Evolutionary conservation across 2,888 invertebrate genomes (phyloP), one percentile per base, ranked within the genome.

Genomic region (Nesidiocoris tenuis): DNA sequence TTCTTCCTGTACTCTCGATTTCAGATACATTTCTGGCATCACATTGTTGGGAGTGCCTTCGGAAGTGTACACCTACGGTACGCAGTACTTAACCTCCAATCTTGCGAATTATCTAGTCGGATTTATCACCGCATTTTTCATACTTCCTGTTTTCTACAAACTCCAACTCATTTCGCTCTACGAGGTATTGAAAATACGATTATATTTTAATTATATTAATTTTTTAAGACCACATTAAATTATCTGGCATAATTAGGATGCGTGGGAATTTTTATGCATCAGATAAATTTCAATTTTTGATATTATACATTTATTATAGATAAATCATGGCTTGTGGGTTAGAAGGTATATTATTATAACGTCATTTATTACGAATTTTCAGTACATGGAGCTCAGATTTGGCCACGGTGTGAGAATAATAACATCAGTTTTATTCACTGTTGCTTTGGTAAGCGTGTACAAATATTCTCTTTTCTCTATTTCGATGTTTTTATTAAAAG

Each of bases 101-200:
- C 79, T 84, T 18, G 75, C 77, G 39, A 76, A 75, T 18, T 84
- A 83, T 77, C 23, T 75, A 3, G 77, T 82, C 2, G 77, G 83
- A 2, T 82, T 84, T 1, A 79, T 84, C 9, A 78, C 75, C 3
- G 61, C 56, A 16, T 84, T 83, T 77, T 80, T 87, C 2, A 88
- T 85, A 79, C 80, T 91, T 81, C 86, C 90, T 81, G 90, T 92
- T 0, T 92, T 91, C 81, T 89, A 89, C 82, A 88, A 88, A 79
- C 83, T 92, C 0, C 89, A 91, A 80, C 81, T 91, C 1, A 89
- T 90, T 0, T 79, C 78, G 16, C 59, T 78, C 5, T 79, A 78
- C 22, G 78, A 79, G 77, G 79, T 79, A 64, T 39, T 39, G 12
- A 39, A 39, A 39, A 55, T 67, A 61, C 19, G 17, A 23, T 54